Conservation (phyloP, 2,797 vertebrate species). For the Myotis pilosus region DNA sequence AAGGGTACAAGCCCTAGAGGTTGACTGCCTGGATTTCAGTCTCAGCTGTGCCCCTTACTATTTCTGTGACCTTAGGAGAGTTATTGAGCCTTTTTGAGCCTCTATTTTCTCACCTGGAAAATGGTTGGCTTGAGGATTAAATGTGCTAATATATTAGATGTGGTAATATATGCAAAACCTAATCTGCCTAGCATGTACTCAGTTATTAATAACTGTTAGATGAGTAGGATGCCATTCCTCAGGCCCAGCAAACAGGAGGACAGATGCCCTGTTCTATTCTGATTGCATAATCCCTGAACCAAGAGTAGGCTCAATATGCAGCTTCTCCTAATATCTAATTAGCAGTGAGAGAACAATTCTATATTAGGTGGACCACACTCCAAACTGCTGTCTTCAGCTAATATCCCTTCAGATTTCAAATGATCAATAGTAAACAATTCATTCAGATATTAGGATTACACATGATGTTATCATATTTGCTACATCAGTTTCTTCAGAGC, state of each 20-base stretch:
- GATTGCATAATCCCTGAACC: conserved; percentile 41
- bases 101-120: conserved; percentile 55
- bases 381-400: neutral
- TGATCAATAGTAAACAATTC: neutral
- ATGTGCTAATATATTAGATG: neutral
- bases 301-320: neutral
- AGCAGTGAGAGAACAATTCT: conserved; percentile 40
- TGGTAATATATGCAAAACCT: neutral
- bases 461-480: neutral
- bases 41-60: neutral
- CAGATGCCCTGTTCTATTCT: conserved; percentile 56
- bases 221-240: neutral
- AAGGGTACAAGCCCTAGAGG: neutral
- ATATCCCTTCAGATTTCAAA: conserved; percentile 5
- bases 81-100: neutral
- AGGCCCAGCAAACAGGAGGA: conserved; percentile 14
- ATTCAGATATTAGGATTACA: neutral
- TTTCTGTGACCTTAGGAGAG: conserved; percentile 18
- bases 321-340: conserved; percentile 42
- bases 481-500: neutral
- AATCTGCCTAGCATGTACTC: neutral
- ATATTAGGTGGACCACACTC: neutral
- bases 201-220: conserved; percentile 44
- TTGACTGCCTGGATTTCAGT: neutral
- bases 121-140: conserved; percentile 22